Evolutionary conservation across 2,888 invertebrate species (phyloP).

Genomic region (Drosophila macrospina): DNA sequence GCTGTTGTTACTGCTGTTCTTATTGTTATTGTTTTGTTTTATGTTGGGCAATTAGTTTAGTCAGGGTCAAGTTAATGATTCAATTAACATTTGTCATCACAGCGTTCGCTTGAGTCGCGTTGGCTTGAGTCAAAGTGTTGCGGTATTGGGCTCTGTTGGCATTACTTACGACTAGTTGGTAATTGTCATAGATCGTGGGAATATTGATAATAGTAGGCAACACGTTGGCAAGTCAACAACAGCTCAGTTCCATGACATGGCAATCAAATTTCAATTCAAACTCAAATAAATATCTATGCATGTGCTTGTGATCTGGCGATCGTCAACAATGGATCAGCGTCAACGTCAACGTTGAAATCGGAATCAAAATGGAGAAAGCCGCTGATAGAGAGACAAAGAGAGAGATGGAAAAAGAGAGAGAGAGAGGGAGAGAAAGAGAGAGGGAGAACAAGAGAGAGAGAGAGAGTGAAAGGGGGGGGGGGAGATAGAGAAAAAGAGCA

Average conservation of each 20-base stretch:
- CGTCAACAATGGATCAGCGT: conserved; percentile 21
- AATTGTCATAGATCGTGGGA: conserved; percentile 76
- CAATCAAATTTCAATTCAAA: conserved; percentile 23
- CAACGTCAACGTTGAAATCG: neutral
- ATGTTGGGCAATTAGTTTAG: conserved; percentile 72
- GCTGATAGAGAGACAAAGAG: too few relatives aligned
- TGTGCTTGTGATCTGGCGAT: conserved; percentile 26
- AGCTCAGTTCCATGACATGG: conserved; percentile 36
- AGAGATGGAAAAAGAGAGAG: neutral
- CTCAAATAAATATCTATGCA: neutral
- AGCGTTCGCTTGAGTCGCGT: conserved; percentile 3
- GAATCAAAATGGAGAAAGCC: conserved; percentile 21
- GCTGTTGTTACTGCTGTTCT: too few relatives aligned
- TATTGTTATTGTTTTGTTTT: conserved; percentile 48
- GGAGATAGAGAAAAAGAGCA: too few relatives aligned
- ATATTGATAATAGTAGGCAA: conserved; percentile 74
- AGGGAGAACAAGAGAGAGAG: too few relatives aligned
- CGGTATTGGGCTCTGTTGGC: conserved; percentile 27
- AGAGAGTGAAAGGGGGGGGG: too few relatives aligned
- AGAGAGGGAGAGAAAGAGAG: neutral
- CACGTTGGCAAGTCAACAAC: conserved; percentile 8
- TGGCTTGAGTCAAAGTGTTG: neutral
- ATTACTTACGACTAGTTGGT: conserved; percentile 35
- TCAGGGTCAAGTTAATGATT: conserved; percentile 77
- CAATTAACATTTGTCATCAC: conserved; percentile 77